Conservation (phyloP, 2,113 vertebrate genomes). For the Pycnonotus jocosus region DNA sequence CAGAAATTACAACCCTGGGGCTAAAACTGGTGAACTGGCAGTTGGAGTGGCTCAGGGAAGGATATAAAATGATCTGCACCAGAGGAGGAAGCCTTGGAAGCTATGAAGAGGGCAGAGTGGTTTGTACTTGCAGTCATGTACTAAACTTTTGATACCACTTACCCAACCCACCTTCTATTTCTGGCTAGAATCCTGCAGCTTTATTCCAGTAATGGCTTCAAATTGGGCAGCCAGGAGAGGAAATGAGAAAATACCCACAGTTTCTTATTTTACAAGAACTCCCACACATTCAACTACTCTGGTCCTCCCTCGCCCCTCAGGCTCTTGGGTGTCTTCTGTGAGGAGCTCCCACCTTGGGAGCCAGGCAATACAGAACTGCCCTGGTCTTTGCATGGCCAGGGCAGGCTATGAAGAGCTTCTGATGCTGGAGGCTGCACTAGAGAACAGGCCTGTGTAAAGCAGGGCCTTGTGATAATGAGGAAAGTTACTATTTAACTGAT, state of each 20-base stretch:
- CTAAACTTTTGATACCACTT: neutral
- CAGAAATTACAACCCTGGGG: neutral
- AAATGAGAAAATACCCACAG: neutral
- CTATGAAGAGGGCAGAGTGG: neutral
- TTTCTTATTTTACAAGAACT: neutral
- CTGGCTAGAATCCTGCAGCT: neutral
- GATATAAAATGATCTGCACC: neutral
- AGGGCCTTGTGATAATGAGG: neutral
- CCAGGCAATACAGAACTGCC: neutral
- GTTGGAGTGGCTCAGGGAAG: neutral
- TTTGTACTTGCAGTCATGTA: neutral
- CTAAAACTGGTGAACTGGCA: neutral
- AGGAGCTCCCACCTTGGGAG: rapidly evolving
- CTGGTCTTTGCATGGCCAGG: neutral
- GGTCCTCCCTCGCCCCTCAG: neutral
- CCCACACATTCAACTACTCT: neutral
- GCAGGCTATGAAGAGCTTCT: neutral
- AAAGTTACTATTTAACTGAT: neutral
- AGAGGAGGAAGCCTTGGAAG: neutral
- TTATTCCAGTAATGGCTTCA: neutral
- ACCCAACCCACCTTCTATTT: neutral
- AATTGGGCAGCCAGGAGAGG: neutral
- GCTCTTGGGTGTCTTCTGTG: neutral
- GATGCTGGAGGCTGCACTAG: neutral
- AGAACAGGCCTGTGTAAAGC: neutral